Conservation (phyloP, 1,140 invertebrate genomes). For the Sinonovacula constricta region DNA sequence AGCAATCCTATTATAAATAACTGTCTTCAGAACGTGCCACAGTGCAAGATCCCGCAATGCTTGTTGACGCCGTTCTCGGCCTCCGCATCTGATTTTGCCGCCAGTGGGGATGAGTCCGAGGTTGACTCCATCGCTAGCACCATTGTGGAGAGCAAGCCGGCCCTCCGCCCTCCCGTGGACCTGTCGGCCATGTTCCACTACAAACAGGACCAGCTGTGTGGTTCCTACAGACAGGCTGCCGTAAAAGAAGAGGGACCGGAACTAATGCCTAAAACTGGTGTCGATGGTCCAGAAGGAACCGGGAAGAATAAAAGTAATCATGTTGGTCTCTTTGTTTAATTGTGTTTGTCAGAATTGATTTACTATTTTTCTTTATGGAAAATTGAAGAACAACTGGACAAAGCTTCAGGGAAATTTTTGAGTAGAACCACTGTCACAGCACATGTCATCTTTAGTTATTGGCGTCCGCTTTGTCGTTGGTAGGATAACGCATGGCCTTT, state of each 20-base stretch:
- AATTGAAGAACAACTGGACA: no score
- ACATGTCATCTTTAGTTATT: no score
- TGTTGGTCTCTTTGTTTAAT: no score
- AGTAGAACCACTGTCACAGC: no score
- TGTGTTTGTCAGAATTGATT: no score
- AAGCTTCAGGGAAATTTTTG: no score
- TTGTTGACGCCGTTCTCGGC: slow-evolving; percentile 17
- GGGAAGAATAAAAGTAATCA: no score
- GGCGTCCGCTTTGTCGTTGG: no score
- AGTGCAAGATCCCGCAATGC: slow-evolving; percentile 35
- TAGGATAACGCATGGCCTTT: no score
- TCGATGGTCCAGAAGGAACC: no score
- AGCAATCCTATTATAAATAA: not conserved
- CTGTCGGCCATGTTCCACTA: slow-evolving; percentile 42
- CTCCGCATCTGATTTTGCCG: slow-evolving; percentile 15
- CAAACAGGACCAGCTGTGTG: slow-evolving; percentile 51
- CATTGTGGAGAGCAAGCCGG: slow-evolving; percentile 9
- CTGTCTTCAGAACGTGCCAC: slow-evolving; percentile 19
- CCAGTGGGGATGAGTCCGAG: slow-evolving; percentile 44
- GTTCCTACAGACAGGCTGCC: slow-evolving; percentile 46
- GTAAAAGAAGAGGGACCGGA: not conserved
- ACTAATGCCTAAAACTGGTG: no score
- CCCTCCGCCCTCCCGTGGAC: not conserved
- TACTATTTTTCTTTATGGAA: no score
- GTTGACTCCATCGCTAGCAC: slow-evolving; percentile 19